Evolutionary conservation across 2,797 vertebrate genomes (phyloP), one percentile per base, ranked within the genome.

Genomic region (Chloroceryle inda): DNA sequence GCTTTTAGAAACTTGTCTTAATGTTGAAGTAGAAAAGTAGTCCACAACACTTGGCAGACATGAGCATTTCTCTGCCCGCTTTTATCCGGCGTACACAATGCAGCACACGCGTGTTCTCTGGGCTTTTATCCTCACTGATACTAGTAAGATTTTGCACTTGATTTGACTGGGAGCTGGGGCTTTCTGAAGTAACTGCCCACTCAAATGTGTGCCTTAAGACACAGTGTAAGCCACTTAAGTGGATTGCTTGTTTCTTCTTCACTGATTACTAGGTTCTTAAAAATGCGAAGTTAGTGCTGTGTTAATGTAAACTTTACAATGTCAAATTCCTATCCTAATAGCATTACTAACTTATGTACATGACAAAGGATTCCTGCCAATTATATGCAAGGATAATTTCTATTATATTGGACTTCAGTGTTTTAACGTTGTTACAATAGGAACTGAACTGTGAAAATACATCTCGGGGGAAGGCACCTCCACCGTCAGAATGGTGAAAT

Each of bases 371-470:
- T 73, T 68, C 10, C 47, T 77, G 37, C 29, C 80, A 38, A 49
- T 84, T 68, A 21, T 44, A 49, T 81, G 35, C 38, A 77, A 77
- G 37, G 18, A 11, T 53, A 53, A 59, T 80, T 92, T 79, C 42
- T 27, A 18, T 67, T 62, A 13, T 26, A 29, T 37, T 87, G 58
- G 45, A 74, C 29, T 63, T 81, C 1, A 49, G 5, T 2, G 1
- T 87, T 92, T 45, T 66, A 11, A 49, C 15, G 6, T 19, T 78
- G 20, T 79, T 89, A 45, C 78, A 73, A 38, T 11, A 66, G 61
- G 58, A 89, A 87, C 45, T 82, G 31, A 92, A 74, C 52, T 80
- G 44, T 77, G 80, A 82, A 90, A 88, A 73, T 84, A 67, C 22
- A 24, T 88, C 63, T 62, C 29, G 58, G 29, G 52, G 44, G 85